These are phyloP conservation scores for Natator depressus DNA, from an alignment of 2,113 vertebrate species.

Conservation along the genomic window DNA sequence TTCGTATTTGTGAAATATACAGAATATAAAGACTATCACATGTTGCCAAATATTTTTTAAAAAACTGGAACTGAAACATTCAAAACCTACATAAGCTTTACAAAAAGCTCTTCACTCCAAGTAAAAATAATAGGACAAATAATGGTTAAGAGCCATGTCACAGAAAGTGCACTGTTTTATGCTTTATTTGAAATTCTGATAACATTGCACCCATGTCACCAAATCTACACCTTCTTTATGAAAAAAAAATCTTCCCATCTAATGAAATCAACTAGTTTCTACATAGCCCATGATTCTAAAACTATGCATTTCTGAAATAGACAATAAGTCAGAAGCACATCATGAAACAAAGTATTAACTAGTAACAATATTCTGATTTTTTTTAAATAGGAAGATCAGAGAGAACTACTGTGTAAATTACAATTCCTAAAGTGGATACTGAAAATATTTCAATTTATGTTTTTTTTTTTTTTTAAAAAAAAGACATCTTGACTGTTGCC, in stretches of 20 bases:
- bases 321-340: not conserved
- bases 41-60: not conserved
- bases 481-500: not conserved
- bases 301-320: not conserved
- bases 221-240: too few species aligned
- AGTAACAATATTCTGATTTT: not conserved
- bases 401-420: not conserved
- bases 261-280: not conserved
- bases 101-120: not conserved
- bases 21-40: not conserved
- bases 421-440: not conserved
- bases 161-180: too few species aligned
- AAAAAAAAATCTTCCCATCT: not conserved
- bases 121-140: too few species aligned
- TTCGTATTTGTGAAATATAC: not conserved
- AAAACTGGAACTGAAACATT: not conserved
- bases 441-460: not conserved
- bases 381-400: not conserved
- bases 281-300: accelerated
- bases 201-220: too few species aligned
- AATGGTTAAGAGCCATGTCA: too few species aligned
- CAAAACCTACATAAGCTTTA: not conserved
- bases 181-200: too few species aligned
- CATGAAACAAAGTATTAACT: not conserved
- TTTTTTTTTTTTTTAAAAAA: too few species aligned